Evolutionary conservation across 2,797 vertebrate genomes (phyloP), one percentile per base, ranked within the genome.

Genomic region (Glyptemys insculpta): DNA sequence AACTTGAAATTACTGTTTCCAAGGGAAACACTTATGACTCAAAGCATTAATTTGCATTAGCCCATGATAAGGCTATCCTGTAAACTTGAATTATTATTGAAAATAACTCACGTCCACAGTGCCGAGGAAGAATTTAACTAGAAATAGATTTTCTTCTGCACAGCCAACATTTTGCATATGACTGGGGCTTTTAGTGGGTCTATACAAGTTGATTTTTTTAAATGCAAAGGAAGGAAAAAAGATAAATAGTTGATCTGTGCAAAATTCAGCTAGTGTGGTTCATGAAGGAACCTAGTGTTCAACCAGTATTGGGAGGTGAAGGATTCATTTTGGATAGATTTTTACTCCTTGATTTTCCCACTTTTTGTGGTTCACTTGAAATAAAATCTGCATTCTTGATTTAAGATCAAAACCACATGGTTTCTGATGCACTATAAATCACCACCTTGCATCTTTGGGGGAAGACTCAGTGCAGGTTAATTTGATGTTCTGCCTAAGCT

Each of bases 11-110:
- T 96, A 97, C 96, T 96, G 95, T 96, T 97, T 97, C 96, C 94
- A 96, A 96, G 95, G 91, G 97, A 97, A 97, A 97, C 96, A 95
- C 96, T 97, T 97, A 94, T 95, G 95, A 96, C 96, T 97, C 95
- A 94, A 95, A 97, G 95, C 91, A 95, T 97, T 97, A 96, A 97
- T 97, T 97, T 96, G 94, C 97, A 97, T 97, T 97, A 97, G 92
- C 86, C 94, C 92, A 93, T 1, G 88, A 97, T 97, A 97, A 97
- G 93, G 89, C 96, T 91, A 94, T 90, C 91, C 93, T 92, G 94
- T 95, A 97, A 97, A 97, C 96, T 95, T 95, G 96, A 78, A 27
- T 78, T 78, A 95, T 95, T 97, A 96, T 97, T 97, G 97, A 97
- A 97, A 97, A 96, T 97, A 97, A 97, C 90, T 96, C 7, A 41